Base-by-base conservation (phyloP, 2,113 vertebrate species). In the Isichthys henryi region DNA sequence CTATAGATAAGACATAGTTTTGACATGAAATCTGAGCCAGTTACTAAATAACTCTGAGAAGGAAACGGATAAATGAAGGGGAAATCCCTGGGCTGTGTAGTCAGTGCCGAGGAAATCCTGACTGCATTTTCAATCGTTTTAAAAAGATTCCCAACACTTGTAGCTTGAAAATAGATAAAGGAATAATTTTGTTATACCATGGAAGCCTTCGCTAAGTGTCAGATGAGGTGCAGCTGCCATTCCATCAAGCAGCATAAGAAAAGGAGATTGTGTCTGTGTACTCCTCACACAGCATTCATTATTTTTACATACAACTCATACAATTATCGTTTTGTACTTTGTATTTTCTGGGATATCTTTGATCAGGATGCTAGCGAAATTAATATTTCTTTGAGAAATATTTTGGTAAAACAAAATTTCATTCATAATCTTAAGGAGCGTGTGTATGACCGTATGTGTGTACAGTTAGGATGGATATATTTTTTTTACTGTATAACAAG, bases 1-100 rank as follows among this genome's bases (percentile, higher is more conserved):
- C n/a, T 50, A 21, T 49, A 48, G 83, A 86, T 27, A 27, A 86
- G 45, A 49, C 83, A 43, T n/a, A 48, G 43, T 48, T 86, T 86
- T 86, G 10, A n/a, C n/a, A 27, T 17, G 45, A 86, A 86, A 86
- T 48, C 9, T 15, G 83, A 86, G 46, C 45, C 11, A 86, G 45
- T 49, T 86, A 46, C 46, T 49, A 48, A 50, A 86, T 86, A 86
- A 86, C 83, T 48, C 45, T 86, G 83, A 86, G 45, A 86, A 86
- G 83, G 83, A 86, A 86, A 70, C 13, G 17, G 21, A 27, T 46
- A 88, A 70, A 45, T 21, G 19, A n/a, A 48, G 56, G 56, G 53
- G 87, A 58, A 88, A 3, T 62, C 53, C 53, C 56, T 43, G 3
- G 11, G 13, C 46, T 49, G 21, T 45, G 9, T 48, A 70, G 3